phyloP scores from a whole-genome alignment of 1,140 invertebrate species.

The Coboldia fuscipes region DNA sequence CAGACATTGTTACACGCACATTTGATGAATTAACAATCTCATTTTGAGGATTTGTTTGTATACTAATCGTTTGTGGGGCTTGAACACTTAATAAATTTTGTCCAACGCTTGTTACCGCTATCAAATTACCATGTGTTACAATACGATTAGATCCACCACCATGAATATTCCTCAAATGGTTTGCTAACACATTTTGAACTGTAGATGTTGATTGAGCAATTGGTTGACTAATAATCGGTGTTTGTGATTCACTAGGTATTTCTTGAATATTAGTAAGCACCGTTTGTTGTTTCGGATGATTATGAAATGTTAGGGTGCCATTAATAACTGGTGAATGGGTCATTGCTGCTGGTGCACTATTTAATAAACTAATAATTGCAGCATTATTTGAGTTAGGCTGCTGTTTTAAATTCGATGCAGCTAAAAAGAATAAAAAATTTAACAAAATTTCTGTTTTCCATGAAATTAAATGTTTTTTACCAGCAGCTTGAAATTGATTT shows the following conservation, averaged over 20 bases:
- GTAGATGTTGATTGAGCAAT: slow-evolving; percentile 14
- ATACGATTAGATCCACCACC: slow-evolving; percentile 15
- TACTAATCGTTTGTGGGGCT: neutral
- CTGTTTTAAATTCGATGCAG: neutral
- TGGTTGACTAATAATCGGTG: too few relatives aligned
- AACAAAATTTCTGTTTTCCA: slow-evolving; percentile 11
- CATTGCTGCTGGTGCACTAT: slow-evolving; percentile 44
- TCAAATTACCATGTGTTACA: slow-evolving; percentile 23
- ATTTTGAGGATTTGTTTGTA: neutral
- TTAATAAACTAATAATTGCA: slow-evolving; percentile 47
- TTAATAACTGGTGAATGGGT: slow-evolving; percentile 27
- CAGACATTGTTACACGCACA: slow-evolving; percentile 20
- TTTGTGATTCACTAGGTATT: too few relatives aligned
- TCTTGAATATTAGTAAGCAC: too few relatives aligned
- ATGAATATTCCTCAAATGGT: too few relatives aligned
- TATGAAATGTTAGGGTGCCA: slow-evolving; percentile 3
- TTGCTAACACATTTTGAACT: too few relatives aligned
- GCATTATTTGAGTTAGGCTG: slow-evolving; percentile 30
- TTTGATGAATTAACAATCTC: slow-evolving; percentile 8
- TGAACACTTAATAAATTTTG: neutral
- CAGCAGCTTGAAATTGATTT: slow-evolving; percentile 45
- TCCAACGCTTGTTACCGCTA: slow-evolving; percentile 22
- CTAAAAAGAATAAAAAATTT: neutral
- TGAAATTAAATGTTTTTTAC: slow-evolving; percentile 19
- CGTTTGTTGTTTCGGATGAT: slow-evolving; percentile 5